Evolutionary conservation across 2,888 invertebrate genomes (phyloP).

Genomic region (Tenthredo notha): DNA sequence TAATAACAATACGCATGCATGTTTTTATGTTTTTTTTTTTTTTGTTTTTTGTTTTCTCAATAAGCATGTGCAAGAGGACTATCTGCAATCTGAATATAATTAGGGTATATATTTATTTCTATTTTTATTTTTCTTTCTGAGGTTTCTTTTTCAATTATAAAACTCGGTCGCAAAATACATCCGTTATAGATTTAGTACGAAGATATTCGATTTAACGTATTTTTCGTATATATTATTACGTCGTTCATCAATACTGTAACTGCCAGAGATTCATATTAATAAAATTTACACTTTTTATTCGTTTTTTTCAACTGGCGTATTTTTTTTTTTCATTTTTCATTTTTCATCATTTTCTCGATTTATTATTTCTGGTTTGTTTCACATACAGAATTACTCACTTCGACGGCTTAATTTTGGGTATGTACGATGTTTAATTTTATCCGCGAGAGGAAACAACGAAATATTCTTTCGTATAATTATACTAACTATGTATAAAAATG

Average conservation of each 20-base stretch:
- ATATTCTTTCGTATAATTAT: slow-evolving; percentile 41
- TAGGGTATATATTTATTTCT: not conserved
- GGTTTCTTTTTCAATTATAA: not conserved
- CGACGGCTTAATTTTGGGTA: not conserved
- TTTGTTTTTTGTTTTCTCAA: not conserved
- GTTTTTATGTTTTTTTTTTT: not conserved
- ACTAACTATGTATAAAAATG: slow-evolving; percentile 2
- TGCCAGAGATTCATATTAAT: not conserved
- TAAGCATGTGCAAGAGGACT: slow-evolving; percentile 2
- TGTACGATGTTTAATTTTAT: not conserved
- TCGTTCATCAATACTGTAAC: not conserved
- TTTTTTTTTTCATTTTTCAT: not conserved
- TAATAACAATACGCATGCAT: not conserved
- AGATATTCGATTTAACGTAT: not conserved
- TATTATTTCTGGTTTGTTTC: not conserved
- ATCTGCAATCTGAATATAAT: not conserved
- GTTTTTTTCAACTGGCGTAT: not conserved
- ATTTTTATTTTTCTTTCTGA: not conserved
- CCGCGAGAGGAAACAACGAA: not conserved
- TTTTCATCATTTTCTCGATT: not conserved
- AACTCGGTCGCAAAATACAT: not conserved
- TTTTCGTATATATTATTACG: not conserved
- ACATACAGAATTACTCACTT: not conserved
- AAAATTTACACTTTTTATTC: not conserved
- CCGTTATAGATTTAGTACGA: not conserved